Percentiles rank a stretch among this genome's conserved stretches.
Evolutionary conservation across 2,797 vertebrate genomes (phyloP).

Genomic region (Onychomys leucogaster): DNA sequence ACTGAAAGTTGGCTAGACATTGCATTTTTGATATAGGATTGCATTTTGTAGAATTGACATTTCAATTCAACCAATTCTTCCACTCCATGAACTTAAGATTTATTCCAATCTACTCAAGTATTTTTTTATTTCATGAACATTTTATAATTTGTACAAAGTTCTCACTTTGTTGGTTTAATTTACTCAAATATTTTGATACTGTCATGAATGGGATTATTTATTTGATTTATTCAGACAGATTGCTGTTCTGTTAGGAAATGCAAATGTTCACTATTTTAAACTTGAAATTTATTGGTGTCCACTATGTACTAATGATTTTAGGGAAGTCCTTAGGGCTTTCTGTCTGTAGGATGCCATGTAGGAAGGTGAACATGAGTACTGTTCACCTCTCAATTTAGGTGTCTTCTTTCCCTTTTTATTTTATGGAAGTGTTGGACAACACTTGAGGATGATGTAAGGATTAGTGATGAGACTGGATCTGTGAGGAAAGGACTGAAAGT

Average conservation of each 20-base stretch:
- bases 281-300: not conserved
- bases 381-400: too few species aligned
- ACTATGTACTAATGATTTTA: too few species aligned
- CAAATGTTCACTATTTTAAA: not conserved
- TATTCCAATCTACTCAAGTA: not conserved
- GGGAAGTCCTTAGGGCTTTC: too few species aligned
- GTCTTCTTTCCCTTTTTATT: too few species aligned
- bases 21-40: not conserved
- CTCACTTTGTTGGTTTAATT: not conserved
- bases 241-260: not conserved
- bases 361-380: too few species aligned
- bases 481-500: too few species aligned
- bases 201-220: not conserved
- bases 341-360: too few species aligned
- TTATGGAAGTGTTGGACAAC: too few species aligned
- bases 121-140: not conserved
- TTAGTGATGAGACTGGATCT: too few species aligned
- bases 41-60: not conserved
- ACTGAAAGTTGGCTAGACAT: not conserved
- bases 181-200: not conserved
- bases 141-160: not conserved
- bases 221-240: not conserved
- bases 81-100: not conserved
- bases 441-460: too few species aligned
- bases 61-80: too few species aligned